Conservation (phyloP, 2,797 vertebrate genomes). For the Phaenicophaeus curvirostris region DNA sequence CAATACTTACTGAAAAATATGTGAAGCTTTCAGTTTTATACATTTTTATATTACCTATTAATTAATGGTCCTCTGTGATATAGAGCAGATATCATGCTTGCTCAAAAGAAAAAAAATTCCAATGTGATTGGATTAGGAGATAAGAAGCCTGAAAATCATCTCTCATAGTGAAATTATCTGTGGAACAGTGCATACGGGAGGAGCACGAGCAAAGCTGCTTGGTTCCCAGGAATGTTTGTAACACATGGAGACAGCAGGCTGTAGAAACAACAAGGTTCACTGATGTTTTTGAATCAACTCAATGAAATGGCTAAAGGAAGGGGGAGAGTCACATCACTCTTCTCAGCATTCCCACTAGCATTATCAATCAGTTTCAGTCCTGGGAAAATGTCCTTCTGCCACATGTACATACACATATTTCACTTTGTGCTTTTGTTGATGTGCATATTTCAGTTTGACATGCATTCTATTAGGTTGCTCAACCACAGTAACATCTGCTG, state of each 20-base stretch:
- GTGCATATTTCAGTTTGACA: constrained; percentile 47
- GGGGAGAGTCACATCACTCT: not conserved
- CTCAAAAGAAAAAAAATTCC: not conserved
- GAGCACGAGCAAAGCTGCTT: not conserved
- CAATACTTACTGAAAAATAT: not conserved
- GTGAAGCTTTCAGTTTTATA: not conserved
- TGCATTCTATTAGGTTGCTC: constrained; percentile 54
- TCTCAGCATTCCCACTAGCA: not conserved
- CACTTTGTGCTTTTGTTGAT: constrained; percentile 32
- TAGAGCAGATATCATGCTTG: not conserved
- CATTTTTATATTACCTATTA: not conserved
- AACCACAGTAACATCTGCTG: constrained; percentile 56
- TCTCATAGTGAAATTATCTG: not conserved
- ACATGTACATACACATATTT: not conserved
- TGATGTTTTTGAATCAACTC: not conserved
- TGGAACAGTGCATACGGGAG: not conserved
- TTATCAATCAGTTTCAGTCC: constrained; percentile 21
- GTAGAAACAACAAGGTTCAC: not conserved
- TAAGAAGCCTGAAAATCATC: constrained; percentile 9
- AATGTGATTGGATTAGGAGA: not conserved
- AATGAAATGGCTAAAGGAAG: not conserved
- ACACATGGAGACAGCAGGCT: not conserved
- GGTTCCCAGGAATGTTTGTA: constrained; percentile 15
- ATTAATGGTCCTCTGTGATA: not conserved
- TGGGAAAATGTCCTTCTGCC: constrained; percentile 33